Percentiles rank a stretch among this genome's conserved stretches.
Conservation (phyloP, 2,888 invertebrate genomes). For the Helobdella robusta region DNA sequence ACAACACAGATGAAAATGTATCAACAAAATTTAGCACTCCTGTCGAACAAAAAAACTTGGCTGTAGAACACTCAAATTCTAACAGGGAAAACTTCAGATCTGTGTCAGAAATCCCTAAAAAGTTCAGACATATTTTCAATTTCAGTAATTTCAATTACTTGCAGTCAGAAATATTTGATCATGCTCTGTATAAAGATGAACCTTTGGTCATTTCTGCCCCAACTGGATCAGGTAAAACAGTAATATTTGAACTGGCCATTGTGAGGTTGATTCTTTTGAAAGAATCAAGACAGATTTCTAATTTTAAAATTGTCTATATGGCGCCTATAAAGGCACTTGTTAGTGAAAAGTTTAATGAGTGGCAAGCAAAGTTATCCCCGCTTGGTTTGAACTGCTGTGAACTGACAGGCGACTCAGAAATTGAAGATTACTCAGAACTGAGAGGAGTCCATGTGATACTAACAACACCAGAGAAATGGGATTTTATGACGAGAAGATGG, state of each 20-base stretch:
- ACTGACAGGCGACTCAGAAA: constrained; percentile 68
- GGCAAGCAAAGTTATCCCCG: constrained; percentile 61
- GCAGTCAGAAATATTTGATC: constrained; percentile 64
- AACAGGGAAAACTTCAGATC: no score
- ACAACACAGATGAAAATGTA: no score
- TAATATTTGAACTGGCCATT: constrained; percentile 71
- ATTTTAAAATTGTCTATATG: constrained; percentile 64
- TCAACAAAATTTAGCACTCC: no score
- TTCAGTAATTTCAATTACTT: constrained; percentile 64
- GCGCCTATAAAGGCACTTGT: constrained; percentile 72
- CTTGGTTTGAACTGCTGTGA: constrained; percentile 61
- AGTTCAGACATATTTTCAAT: constrained; percentile 40
- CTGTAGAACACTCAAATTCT: no score
- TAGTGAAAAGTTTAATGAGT: constrained; percentile 63
- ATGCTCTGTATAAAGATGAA: constrained; percentile 57
- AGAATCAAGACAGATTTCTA: constrained; percentile 36
- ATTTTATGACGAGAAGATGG: constrained; percentile 67
- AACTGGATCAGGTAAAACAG: constrained; percentile 74
- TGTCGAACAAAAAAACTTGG: no score
- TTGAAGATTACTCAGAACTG: constrained; percentile 54
- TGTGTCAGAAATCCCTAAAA: constrained; percentile 36
- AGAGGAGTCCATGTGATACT: constrained; percentile 56
- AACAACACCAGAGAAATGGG: constrained; percentile 73
- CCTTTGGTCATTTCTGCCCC: constrained; percentile 68
- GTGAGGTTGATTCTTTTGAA: constrained; percentile 58